These are phyloP conservation scores for Anguilla anguilla DNA, from an alignment of 2,797 vertebrate genomes.

Conservation along the genomic window DNA sequence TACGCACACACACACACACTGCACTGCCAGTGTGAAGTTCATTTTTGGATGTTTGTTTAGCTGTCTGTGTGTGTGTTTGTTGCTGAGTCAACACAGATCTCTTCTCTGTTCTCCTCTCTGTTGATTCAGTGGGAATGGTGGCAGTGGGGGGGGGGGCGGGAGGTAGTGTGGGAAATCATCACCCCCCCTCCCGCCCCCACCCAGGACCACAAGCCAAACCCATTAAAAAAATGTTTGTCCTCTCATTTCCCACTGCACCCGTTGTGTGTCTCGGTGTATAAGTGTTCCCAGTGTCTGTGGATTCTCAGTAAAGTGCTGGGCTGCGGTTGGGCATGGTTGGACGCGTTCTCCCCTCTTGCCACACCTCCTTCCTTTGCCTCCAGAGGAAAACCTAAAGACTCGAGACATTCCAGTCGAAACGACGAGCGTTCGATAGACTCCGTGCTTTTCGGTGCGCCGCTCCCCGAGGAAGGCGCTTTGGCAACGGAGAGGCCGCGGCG, in stretches of 20 bases:
- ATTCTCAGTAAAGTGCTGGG: constrained; percentile 63
- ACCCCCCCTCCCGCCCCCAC: background rate
- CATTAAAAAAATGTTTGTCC: constrained; percentile 9
- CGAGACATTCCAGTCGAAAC: constrained; percentile 68
- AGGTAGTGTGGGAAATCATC: background rate
- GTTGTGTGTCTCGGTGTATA: constrained; percentile 70
- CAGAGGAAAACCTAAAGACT: constrained; percentile 54
- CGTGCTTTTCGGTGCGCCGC: background rate
- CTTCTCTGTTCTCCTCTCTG: background rate
- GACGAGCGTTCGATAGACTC: constrained; percentile 50
- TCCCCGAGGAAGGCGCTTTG: background rate
- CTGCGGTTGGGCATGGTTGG: constrained; percentile 65
- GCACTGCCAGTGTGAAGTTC: background rate
- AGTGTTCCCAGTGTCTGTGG: constrained; percentile 68
- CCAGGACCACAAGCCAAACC: constrained; percentile 5
- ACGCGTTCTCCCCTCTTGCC: constrained; percentile 55
- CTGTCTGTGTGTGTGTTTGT: constrained; percentile 24
- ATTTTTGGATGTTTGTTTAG: constrained; percentile 56
- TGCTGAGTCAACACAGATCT: constrained; percentile 4
- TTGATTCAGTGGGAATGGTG: constrained; percentile 8
- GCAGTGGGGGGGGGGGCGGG: background rate
- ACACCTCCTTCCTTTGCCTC: constrained; percentile 49
- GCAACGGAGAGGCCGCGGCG: background rate
- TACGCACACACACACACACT: background rate
- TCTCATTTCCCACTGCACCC: constrained; percentile 15